Evolutionary conservation across 2,888 invertebrate species (phyloP), one percentile per base, ranked within the genome.

Genomic region (Aleiodes testaceus): DNA sequence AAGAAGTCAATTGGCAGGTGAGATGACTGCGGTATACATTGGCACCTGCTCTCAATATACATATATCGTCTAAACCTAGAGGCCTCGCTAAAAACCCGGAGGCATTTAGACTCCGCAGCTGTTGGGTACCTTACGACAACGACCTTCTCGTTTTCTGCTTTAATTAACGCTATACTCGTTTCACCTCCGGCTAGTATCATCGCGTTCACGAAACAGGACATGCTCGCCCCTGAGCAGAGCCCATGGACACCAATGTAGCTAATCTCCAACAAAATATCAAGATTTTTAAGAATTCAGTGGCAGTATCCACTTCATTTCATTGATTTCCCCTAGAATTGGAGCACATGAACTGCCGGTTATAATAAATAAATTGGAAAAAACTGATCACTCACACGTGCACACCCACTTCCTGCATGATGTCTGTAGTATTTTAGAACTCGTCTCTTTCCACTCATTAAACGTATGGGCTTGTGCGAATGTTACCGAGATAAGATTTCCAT

Each of bases 31-130:
- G 50, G 65, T 36, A 74, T 71, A 74, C 72, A 78, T 80, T 73
- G 77, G 75, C 81, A 81, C 79, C 81, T 80, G 81, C 76, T 77
- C 70, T 30, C 44, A 50, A 36, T 36, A 36, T 36, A 36, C 26
- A 26, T 2, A 26, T 75, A 75, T 72, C 59, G 66, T 78, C 68
- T 64, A 49, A 22, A 66, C 61, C 16, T 18, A 18, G 12, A 12
- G 45, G 22, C 18, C 45, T 45, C 26, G 14, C 6, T n/a, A 45
- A 45, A 22, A 9, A n/a, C 45, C 63, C 59, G 0, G 6, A 11
- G 36, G 26, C 49, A 64, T 16, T 61, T 64, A 61, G 49, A 53
- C 16, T 47, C 55, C 61, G 78, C 79, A 80, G 79, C 78, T 80
- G 80, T 76, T 63, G 66, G 14, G 63, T 45, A 45, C 14, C 63